These are phyloP conservation scores for Tiliqua scincoides DNA, from an alignment of 2,113 vertebrate genomes.

Conservation along the genomic window DNA sequence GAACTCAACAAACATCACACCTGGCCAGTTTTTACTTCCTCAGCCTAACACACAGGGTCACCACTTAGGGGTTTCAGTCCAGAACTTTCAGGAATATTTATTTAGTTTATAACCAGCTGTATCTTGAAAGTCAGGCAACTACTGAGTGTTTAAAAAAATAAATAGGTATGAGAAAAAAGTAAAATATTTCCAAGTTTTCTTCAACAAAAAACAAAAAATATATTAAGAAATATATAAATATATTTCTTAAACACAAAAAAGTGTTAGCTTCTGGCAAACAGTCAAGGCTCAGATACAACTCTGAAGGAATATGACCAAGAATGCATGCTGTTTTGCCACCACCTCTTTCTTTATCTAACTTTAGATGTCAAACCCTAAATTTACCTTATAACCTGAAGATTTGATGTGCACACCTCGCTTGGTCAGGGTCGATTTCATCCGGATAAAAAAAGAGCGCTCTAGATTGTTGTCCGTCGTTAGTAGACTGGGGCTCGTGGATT, in stretches of 20 bases:
- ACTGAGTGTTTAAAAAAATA: background rate
- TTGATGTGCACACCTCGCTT: slow-evolving; percentile 99
- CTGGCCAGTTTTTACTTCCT: background rate
- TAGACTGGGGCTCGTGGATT: slow-evolving; percentile 93
- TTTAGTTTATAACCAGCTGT: background rate
- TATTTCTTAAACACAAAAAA: background rate
- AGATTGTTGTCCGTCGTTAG: slow-evolving; percentile 90
- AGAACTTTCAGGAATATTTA: background rate
- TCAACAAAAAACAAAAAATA: background rate
- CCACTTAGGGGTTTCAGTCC: background rate
- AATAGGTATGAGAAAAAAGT: background rate
- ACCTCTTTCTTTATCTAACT: background rate
- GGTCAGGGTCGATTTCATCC: slow-evolving; percentile 99
- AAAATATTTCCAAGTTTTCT: background rate
- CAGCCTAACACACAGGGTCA: background rate
- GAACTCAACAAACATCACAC: background rate
- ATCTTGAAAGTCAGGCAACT: background rate
- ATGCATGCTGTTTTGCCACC: background rate
- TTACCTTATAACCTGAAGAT: slow-evolving; percentile 98
- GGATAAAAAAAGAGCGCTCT: slow-evolving; percentile 97
- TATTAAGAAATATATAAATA: too few relatives aligned
- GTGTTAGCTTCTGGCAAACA: background rate
- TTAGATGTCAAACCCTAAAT: slow-evolving; percentile 36
- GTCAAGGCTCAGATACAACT: background rate
- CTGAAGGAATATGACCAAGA: background rate